A percentile compares a stretch with the other conserved stretches of the same genome.
Evolutionary conservation across 2,888 invertebrate species (phyloP).

Genomic region (Rosalia funebris): DNA sequence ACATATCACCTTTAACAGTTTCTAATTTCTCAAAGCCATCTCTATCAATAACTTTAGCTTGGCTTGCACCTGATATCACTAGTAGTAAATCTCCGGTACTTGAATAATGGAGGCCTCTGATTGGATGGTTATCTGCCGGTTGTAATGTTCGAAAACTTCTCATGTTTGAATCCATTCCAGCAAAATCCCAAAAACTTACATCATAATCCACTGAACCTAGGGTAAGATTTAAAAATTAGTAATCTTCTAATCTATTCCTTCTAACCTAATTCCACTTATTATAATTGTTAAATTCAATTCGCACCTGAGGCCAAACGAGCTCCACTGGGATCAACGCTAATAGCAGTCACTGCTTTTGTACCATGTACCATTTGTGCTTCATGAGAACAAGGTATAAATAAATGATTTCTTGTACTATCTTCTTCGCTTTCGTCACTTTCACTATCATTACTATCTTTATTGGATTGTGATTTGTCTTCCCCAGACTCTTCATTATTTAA

Average conservation of each 20-base stretch:
- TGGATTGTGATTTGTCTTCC: too few relatives aligned
- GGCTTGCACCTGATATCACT: conserved; percentile 90
- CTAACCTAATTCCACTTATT: too few relatives aligned
- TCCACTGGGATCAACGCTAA: conserved; percentile 94
- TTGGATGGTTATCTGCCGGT: conserved; percentile 96
- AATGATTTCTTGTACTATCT: conserved; percentile 61
- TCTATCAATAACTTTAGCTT: conserved; percentile 87
- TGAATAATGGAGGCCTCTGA: conserved; percentile 89
- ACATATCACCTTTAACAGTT: conserved; percentile 84
- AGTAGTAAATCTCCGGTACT: conserved; percentile 93
- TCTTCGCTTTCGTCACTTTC: conserved; percentile 56
- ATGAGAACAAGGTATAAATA: conserved; percentile 78
- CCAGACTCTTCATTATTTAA: conserved; percentile 43
- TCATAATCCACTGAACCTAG: conserved; percentile 95
- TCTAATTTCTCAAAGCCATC: conserved; percentile 94
- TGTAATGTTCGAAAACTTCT: conserved; percentile 92
- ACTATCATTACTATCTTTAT: conserved; percentile 47
- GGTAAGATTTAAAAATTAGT: too few relatives aligned
- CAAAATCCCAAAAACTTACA: conserved; percentile 98
- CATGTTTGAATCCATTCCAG: conserved; percentile 95
- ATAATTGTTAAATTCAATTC: too few relatives aligned
- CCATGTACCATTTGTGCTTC: conserved; percentile 92
- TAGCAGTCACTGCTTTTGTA: conserved; percentile 85
- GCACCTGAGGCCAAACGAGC: conserved; percentile 72
- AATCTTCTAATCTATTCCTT: too few relatives aligned